Evolutionary conservation across 2,888 invertebrate genomes (phyloP).

Genomic region (Caenorhabditis sp.): DNA sequence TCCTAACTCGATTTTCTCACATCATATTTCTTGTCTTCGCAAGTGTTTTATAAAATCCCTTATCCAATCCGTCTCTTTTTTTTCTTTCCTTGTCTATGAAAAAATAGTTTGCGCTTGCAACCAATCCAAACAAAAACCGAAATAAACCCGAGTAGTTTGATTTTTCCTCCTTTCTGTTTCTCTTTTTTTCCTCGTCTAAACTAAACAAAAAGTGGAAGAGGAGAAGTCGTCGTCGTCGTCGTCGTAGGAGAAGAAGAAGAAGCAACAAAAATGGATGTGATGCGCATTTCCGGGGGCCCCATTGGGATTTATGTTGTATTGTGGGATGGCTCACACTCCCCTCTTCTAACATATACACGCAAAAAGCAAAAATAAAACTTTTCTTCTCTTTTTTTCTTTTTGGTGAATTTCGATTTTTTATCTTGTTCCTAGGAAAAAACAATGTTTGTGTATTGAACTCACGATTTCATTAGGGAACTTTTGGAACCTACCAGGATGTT

Average conservation of each 20-base stretch:
- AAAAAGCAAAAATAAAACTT: background rate
- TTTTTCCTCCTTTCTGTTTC: constrained; percentile 1
- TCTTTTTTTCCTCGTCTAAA: constrained; percentile 2
- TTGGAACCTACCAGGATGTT: no score
- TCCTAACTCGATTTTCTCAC: no score
- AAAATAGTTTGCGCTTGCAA: no score
- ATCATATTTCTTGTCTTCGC: no score
- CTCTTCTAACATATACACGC: background rate
- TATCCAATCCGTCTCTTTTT: no score
- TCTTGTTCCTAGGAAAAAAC: background rate
- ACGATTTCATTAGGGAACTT: no score
- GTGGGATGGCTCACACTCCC: constrained; percentile 14
- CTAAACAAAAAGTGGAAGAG: background rate
- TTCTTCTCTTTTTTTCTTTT: background rate
- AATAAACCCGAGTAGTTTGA: background rate
- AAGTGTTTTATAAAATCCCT: no score
- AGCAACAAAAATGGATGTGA: constrained; percentile 4
- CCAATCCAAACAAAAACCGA: no score
- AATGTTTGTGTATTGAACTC: no score
- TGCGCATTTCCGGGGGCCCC: constrained; percentile 36
- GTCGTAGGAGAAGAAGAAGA: background rate
- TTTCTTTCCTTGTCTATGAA: no score
- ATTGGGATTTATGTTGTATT: constrained; percentile 35
- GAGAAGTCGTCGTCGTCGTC: no score
- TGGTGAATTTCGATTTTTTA: background rate